Conservation (phyloP, 2,888 invertebrate species). For the Melieria crassipennis region DNA sequence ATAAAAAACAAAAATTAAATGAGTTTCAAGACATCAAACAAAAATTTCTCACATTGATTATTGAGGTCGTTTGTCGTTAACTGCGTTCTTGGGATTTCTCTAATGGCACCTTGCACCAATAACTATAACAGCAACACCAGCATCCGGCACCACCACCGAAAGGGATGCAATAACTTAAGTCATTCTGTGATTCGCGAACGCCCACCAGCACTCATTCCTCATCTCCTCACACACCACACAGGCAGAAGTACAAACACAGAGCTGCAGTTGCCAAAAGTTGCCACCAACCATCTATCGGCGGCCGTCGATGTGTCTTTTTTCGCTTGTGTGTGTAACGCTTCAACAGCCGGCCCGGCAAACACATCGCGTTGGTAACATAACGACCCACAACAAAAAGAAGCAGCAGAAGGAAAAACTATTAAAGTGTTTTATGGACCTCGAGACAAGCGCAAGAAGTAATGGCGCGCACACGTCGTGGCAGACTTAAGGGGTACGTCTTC, state of each 20-base stretch:
- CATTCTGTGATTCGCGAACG: constrained; percentile 15
- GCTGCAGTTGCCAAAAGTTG: constrained; percentile 14
- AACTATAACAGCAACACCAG: too few species aligned
- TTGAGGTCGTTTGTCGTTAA: too few species aligned
- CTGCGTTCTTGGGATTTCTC: too few species aligned
- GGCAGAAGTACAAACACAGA: background rate
- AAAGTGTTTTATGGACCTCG: constrained; percentile 65
- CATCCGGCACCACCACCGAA: too few species aligned
- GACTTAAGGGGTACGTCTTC: constrained; percentile 47
- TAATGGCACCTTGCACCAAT: too few species aligned
- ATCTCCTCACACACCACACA: constrained; percentile 8
- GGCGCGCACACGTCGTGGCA: constrained; percentile 56
- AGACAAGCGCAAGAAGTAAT: constrained; percentile 64
- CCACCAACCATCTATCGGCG: constrained; percentile 36
- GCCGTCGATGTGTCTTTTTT: constrained; percentile 42
- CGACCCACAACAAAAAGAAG: constrained; percentile 25
- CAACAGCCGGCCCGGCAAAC: background rate
- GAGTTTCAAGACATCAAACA: too few species aligned
- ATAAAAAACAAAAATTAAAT: too few species aligned
- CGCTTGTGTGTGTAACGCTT: constrained; percentile 17
- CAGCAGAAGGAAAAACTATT: constrained; percentile 57
- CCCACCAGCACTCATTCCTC: background rate
- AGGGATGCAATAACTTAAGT: constrained; percentile 17
- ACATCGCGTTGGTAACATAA: background rate
- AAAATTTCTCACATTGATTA: too few species aligned